These are phyloP conservation scores for Rallus limicola DNA, from an alignment of 2,113 vertebrate genomes.

Conservation along the genomic window DNA sequence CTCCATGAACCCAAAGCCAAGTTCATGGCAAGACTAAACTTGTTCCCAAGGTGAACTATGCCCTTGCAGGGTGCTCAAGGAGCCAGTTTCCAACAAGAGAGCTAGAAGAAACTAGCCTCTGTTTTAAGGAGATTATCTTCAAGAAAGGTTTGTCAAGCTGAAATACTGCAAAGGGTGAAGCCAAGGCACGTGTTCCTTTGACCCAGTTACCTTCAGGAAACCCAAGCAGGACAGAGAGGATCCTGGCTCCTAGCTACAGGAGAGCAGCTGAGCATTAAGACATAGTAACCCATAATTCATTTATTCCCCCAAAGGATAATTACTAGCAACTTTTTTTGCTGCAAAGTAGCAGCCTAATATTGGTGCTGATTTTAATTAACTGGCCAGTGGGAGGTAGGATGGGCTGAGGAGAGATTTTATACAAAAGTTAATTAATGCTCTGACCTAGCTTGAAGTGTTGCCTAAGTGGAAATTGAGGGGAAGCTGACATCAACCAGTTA, in stretches of 20 bases:
- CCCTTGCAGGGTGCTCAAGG: background rate
- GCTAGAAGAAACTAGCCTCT: background rate
- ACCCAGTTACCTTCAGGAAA: constrained; percentile 15
- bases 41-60: background rate
- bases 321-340: background rate
- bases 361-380: constrained; percentile 50
- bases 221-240: background rate
- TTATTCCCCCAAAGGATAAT: background rate
- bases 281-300: background rate
- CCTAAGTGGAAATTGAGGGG: constrained; percentile 5
- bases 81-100: background rate
- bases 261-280: background rate
- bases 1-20: background rate
- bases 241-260: background rate
- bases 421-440: constrained; percentile 45
- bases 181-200: background rate
- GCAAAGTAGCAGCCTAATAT: background rate
- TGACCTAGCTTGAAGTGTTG: constrained; percentile 15
- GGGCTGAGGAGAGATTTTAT: background rate
- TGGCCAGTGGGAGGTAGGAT: background rate
- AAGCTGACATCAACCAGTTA: background rate
- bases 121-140: constrained; percentile 13
- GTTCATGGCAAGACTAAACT: background rate
- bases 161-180: background rate
- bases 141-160: background rate